Conservation (phyloP, 2,797 vertebrate genomes). For the Balearica regulorum region DNA sequence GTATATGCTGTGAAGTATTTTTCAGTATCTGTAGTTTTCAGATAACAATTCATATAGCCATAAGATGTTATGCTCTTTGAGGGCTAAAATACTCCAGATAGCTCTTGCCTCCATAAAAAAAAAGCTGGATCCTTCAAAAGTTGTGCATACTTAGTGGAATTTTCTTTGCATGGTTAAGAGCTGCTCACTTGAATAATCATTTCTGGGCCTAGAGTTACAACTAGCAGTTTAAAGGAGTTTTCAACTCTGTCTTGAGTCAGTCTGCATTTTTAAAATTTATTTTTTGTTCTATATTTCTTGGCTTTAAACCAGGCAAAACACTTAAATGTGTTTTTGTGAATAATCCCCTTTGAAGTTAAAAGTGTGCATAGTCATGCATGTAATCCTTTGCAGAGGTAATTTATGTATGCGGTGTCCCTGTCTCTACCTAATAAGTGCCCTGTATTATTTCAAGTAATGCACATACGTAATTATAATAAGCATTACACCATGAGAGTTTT, state of each 20-base stretch:
- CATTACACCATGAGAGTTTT: neutral
- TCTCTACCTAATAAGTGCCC: neutral
- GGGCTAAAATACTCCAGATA: neutral
- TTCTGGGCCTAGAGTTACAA: neutral
- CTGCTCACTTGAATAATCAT: neutral
- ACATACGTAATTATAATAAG: neutral
- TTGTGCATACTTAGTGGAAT: neutral
- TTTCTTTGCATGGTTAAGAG: neutral
- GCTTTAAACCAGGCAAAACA: neutral
- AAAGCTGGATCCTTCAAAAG: neutral
- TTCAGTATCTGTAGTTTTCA: neutral
- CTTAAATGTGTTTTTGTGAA: neutral
- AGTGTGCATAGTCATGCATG: neutral
- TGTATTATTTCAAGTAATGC: neutral
- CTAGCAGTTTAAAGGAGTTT: neutral
- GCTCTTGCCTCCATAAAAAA: neutral
- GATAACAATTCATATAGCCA: neutral
- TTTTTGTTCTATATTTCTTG: neutral
- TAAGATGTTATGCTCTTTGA: neutral
- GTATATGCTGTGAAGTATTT: slow-evolving; percentile 56
- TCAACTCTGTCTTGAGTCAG: neutral
- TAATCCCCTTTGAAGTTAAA: neutral
- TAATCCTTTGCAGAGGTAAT: neutral
- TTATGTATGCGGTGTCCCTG: neutral
- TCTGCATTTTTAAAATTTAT: neutral